Conservation (phyloP, 2,797 vertebrate genomes). For the Ciconia nigra region DNA sequence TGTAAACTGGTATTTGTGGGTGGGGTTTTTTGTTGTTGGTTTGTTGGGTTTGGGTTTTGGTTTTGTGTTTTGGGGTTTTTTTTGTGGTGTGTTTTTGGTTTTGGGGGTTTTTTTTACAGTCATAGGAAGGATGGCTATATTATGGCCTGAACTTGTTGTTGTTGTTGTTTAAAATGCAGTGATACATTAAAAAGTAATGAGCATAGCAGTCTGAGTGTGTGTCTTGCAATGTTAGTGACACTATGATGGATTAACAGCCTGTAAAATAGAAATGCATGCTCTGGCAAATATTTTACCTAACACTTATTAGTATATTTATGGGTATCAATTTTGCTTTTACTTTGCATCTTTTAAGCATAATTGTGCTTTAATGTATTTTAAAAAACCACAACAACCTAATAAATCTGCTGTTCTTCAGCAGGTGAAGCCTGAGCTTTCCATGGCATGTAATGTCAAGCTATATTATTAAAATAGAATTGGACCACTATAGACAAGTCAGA, state of each 20-base stretch:
- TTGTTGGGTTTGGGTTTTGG: too few species aligned
- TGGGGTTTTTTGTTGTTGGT: too few species aligned
- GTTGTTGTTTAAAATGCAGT: constrained; percentile 55
- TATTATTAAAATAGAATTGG: not conserved
- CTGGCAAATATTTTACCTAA: constrained; percentile 56
- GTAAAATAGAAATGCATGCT: constrained; percentile 51
- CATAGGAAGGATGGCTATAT: not conserved
- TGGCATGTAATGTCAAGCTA: not conserved
- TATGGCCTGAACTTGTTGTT: constrained; percentile 41
- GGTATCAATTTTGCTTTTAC: constrained; percentile 18
- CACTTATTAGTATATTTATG: constrained; percentile 42
- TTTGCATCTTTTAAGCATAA: not conserved
- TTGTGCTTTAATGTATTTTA: not conserved
- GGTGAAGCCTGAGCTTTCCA: not conserved
- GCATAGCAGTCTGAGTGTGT: constrained; percentile 20
- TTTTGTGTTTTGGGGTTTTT: too few species aligned
- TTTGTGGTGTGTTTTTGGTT: too few species aligned
- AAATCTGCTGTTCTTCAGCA: not conserved
- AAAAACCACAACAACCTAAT: not conserved
- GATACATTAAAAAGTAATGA: constrained; percentile 67
- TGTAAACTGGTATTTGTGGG: not conserved
- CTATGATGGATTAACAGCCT: constrained; percentile 54
- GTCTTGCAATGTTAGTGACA: constrained; percentile 50
- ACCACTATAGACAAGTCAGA: not conserved
- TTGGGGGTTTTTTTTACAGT: not conserved